A percentile compares a stretch with the other conserved stretches of the same genome.
These are phyloP conservation scores for Choreutis nemorana DNA, from an alignment of 2,888 invertebrate genomes.

Conservation along the genomic window DNA sequence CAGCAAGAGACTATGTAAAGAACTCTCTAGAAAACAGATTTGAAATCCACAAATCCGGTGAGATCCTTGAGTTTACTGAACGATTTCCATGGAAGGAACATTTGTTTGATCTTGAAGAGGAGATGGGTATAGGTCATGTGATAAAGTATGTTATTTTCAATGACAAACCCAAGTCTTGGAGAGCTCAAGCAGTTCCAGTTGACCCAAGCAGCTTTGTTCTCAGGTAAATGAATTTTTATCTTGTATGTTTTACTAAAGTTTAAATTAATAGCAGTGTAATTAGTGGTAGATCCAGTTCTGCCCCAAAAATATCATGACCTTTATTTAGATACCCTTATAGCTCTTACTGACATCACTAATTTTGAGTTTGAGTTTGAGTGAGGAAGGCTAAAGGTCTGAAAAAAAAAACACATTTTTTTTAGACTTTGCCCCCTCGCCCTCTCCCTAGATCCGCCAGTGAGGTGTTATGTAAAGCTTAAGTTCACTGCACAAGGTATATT, in stretches of 20 bases:
- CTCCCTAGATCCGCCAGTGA: too few relatives aligned
- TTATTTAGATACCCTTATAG: too few relatives aligned
- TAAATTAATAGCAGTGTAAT: too few relatives aligned
- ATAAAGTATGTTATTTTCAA: conserved; percentile 79
- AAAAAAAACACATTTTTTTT: too few relatives aligned
- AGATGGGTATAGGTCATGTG: conserved; percentile 67
- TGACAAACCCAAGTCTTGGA: conserved; percentile 73
- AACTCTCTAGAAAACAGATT: conserved; percentile 74
- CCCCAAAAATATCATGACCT: too few relatives aligned
- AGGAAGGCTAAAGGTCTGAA: background rate
- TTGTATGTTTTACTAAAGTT: too few relatives aligned
- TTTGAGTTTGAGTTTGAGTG: background rate
- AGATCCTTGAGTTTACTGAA: conserved; percentile 78
- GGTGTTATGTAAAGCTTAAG: too few relatives aligned
- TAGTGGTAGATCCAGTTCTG: too few relatives aligned
- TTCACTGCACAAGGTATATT: too few relatives aligned
- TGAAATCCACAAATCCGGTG: conserved; percentile 76
- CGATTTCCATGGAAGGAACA: conserved; percentile 93
- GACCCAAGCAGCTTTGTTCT: conserved; percentile 73
- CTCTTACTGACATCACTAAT: too few relatives aligned
- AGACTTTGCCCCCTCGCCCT: too few relatives aligned
- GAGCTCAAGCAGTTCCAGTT: conserved; percentile 86
- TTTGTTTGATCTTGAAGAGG: conserved; percentile 81
- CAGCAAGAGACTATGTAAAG: conserved; percentile 81
- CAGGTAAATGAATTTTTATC: conserved; percentile 44